Evolutionary conservation across 1,140 invertebrate genomes (phyloP).

Genomic region (Sycophila sp.): DNA sequence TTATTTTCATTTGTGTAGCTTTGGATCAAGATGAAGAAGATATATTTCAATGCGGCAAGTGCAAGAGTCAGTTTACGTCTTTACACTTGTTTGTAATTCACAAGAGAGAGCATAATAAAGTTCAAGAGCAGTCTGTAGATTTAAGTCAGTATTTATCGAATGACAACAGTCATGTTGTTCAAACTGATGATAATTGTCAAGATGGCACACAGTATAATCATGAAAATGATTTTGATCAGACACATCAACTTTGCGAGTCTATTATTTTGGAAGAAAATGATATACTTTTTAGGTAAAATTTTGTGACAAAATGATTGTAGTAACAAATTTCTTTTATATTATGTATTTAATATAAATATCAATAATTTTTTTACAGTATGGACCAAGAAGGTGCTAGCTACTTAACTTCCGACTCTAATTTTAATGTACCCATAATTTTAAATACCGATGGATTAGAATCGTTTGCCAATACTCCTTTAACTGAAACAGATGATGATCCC

Average conservation of each 20-base stretch:
- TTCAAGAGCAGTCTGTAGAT: constrained; percentile 57
- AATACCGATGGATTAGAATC: constrained; percentile 54
- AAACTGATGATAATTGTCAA: constrained; percentile 49
- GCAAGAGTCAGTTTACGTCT: constrained; percentile 73
- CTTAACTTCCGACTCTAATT: constrained; percentile 57
- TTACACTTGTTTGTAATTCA: constrained; percentile 70
- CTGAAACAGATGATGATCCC: constrained; percentile 45
- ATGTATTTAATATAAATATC: not conserved
- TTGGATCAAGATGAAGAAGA: constrained; percentile 72
- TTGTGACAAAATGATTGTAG: constrained; percentile 10
- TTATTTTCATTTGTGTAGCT: constrained; percentile 37
- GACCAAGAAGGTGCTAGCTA: constrained; percentile 59
- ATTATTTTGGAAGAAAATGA: constrained; percentile 64
- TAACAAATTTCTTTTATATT: constrained; percentile 9
- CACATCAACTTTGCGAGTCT: constrained; percentile 54
- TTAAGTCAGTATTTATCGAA: constrained; percentile 59
- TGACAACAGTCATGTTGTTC: constrained; percentile 52
- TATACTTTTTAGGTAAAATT: constrained; percentile 59
- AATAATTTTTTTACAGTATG: constrained; percentile 50
- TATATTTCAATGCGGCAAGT: constrained; percentile 76
- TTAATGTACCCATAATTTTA: constrained; percentile 61
- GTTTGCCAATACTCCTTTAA: constrained; percentile 52
- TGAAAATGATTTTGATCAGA: constrained; percentile 55
- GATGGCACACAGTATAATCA: constrained; percentile 54
- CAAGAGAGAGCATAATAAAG: constrained; percentile 67